A percentile compares a stretch with the other conserved stretches of the same genome.
These are phyloP conservation scores for Netelia fuscicornis DNA, from an alignment of 2,888 invertebrate species.

Conservation along the genomic window DNA sequence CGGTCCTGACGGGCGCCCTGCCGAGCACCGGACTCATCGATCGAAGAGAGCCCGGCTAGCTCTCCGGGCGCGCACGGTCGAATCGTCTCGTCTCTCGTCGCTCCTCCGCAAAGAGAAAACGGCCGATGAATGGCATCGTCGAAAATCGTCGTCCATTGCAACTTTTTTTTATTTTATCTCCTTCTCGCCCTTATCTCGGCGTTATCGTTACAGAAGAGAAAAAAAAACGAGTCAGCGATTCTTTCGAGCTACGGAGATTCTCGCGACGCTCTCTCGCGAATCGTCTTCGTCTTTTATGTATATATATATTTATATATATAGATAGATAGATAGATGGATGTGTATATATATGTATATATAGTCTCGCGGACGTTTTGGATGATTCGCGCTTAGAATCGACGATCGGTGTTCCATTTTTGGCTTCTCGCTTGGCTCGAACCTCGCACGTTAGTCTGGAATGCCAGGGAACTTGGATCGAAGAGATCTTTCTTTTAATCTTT, in stretches of 20 bases:
- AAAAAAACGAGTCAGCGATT: not conserved
- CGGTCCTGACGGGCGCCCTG: constrained; percentile 70
- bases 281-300: not conserved
- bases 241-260: not conserved
- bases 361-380: constrained; percentile 28
- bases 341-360: not conserved
- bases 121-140: constrained; percentile 36
- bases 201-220: not conserved
- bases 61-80: not conserved
- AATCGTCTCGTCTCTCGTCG: not conserved
- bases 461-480: constrained; percentile 11
- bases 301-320: too few species aligned
- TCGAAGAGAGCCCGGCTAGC: constrained; percentile 49
- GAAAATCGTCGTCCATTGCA: constrained; percentile 28
- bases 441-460: constrained; percentile 34
- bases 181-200: not conserved
- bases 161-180: constrained; percentile 7
- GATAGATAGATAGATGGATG: too few species aligned
- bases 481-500: not conserved
- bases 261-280: not conserved
- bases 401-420: constrained; percentile 67
- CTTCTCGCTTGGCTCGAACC: constrained; percentile 18
- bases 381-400: constrained; percentile 55
- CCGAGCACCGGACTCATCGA: constrained; percentile 67
- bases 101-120: constrained; percentile 19